These are phyloP conservation scores for Pachymerium ferrugineum DNA, from an alignment of 2,888 invertebrate genomes.

Conservation along the genomic window DNA sequence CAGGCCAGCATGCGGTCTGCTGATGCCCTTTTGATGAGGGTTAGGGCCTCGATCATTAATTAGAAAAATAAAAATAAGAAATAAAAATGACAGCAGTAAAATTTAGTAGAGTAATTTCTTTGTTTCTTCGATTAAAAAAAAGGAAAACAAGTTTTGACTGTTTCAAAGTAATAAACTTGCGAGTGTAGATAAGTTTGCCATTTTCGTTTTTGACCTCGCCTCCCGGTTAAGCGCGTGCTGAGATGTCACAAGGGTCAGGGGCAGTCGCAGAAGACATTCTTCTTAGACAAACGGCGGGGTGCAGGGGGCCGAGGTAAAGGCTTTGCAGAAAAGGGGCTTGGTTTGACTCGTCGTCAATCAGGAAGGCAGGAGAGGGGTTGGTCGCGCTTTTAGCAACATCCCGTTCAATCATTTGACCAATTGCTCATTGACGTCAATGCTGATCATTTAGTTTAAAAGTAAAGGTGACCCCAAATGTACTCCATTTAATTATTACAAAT, in stretches of 20 bases:
- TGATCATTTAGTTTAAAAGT: too few species aligned
- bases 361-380: not conserved
- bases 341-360: not conserved
- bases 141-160: not conserved
- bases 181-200: not conserved
- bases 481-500: too few species aligned
- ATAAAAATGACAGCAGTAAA: too few species aligned
- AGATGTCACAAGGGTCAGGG: conserved; percentile 9
- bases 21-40: not conserved
- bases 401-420: not conserved
- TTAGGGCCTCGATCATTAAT: not conserved
- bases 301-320: not conserved
- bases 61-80: not conserved
- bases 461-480: too few species aligned
- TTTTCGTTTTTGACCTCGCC: not conserved
- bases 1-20: not conserved
- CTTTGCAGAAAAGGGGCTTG: not conserved
- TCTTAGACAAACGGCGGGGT: not conserved
- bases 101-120: too few species aligned
- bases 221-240: not conserved
- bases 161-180: not conserved
- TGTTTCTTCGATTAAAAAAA: too few species aligned
- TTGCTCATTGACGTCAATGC: conserved; percentile 7
- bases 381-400: not conserved
- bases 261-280: conserved; percentile 1